phyloP scores from a whole-genome alignment of 2,797 vertebrate species.

The Crocidura indochinensis region DNA sequence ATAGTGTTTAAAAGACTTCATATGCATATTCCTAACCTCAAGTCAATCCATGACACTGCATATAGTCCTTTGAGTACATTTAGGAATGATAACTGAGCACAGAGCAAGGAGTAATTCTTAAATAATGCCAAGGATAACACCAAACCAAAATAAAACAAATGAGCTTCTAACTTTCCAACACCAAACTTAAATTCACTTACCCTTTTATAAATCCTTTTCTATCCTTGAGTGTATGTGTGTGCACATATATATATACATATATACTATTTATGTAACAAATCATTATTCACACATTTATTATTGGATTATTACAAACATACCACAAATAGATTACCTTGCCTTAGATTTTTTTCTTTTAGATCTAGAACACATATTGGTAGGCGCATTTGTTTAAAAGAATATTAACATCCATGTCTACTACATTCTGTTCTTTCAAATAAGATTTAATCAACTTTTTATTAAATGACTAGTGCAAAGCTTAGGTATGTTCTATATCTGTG shows the following conservation, averaged over 20 bases:
- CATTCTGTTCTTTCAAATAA: conserved; percentile 46
- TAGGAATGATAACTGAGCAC: too few relatives aligned
- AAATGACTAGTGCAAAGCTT: background rate
- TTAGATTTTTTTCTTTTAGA: conserved; percentile 33
- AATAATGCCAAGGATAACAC: too few relatives aligned
- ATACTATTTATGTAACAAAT: background rate
- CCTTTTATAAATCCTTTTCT: background rate
- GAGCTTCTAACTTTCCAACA: background rate
- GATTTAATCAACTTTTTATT: conserved; percentile 59
- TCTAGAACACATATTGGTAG: conserved; percentile 47
- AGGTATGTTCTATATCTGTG: background rate
- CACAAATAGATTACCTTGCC: background rate
- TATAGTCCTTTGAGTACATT: too few relatives aligned
- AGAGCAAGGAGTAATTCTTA: too few relatives aligned
- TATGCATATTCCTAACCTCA: too few relatives aligned
- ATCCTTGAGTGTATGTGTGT: too few relatives aligned
- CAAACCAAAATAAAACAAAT: background rate
- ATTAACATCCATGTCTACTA: conserved; percentile 15
- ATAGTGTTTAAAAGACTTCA: too few relatives aligned
- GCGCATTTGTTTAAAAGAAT: conserved; percentile 28
- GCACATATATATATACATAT: background rate
- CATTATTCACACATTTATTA: background rate
- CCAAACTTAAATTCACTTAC: background rate
- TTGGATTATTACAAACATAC: background rate
- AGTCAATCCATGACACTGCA: too few relatives aligned